Evolutionary conservation across 1,140 invertebrate species (phyloP), one percentile per base, ranked within the genome.

Genomic region (Calliphora vicina): DNA sequence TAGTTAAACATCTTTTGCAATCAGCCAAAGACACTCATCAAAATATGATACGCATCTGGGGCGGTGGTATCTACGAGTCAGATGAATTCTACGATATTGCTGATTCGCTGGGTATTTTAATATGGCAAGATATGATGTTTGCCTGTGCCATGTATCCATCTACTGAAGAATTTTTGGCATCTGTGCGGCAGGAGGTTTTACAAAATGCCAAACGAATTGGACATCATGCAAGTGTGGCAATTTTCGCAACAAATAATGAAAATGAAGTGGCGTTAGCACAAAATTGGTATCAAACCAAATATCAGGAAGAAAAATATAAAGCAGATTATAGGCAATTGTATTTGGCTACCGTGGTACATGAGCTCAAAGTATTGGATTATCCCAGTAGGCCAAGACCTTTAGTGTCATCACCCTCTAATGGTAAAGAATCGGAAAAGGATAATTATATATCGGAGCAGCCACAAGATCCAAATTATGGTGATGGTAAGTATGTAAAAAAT

Each of bases 71-170:
- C 1, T 99, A 99, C 87, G 98, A 99, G 90, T 94, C 94, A 0
- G 97, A 99, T 84, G 92, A 94, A 35, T 99, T 99, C 89, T 99
- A 99, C 89, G 92, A 96, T 80, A 90, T 96, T 29, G 96, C 96
- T 83, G 96, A 97, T 87, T 92, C 95, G 86, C 91, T 95, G 26
- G 97, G 96, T 15, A 95, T 97, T 27, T 92, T 97, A 85, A 94
- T 97, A 61, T 97, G 97, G 96, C 96, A 97, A 91, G 97, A 99
- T 91, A 95, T 99, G 84, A 98, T 99, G 96, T 99, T 99, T 91
- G 98, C 98, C 0, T 99, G 97, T 89, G 93, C 95, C 8, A 96
- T 99, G 94, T 99, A 99, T 91, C 98, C 98, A 6, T 93, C 94
- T 0, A 93, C 93, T 81, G 84, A 91, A 0, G 88, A 92, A 12